phyloP scores from a whole-genome alignment of 2,113 vertebrate species.

The Forbesichthys agassizii region DNA sequence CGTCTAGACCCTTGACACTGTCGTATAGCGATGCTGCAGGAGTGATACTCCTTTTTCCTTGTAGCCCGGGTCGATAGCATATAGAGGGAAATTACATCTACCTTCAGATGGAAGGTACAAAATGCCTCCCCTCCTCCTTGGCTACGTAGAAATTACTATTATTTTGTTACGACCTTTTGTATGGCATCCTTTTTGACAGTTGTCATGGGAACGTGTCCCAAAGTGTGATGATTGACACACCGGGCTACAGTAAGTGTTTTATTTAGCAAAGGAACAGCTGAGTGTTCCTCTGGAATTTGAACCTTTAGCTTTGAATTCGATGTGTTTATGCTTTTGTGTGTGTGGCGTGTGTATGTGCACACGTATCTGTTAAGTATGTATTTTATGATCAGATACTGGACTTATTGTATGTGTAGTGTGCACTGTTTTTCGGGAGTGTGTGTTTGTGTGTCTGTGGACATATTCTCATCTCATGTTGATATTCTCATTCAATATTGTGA shows the following conservation, averaged over 20 bases:
- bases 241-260: not conserved
- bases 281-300: slow-evolving; percentile 11
- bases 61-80: not conserved
- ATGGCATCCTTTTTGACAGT: slow-evolving; percentile 1
- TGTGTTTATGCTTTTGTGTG: not conserved
- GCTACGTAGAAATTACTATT: not conserved
- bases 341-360: slow-evolving; percentile 13
- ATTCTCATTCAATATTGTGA: not conserved
- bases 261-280: not conserved
- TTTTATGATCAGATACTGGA: not conserved
- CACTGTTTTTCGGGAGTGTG: too few species aligned
- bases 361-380: not conserved
- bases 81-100: not conserved
- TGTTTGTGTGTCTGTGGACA: too few species aligned
- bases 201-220: slow-evolving; percentile 22
- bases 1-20: not conserved
- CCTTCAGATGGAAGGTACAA: not conserved
- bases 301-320: not conserved
- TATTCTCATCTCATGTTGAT: too few species aligned
- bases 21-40: not conserved
- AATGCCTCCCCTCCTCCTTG: not conserved
- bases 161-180: slow-evolving; percentile 3
- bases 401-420: not conserved
- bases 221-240: slow-evolving; percentile 1
- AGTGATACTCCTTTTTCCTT: not conserved